Percentiles rank a stretch among this genome's conserved stretches.
Evolutionary conservation across 2,113 vertebrate species (phyloP).

Genomic region (Microcebus lehilahytsara): DNA sequence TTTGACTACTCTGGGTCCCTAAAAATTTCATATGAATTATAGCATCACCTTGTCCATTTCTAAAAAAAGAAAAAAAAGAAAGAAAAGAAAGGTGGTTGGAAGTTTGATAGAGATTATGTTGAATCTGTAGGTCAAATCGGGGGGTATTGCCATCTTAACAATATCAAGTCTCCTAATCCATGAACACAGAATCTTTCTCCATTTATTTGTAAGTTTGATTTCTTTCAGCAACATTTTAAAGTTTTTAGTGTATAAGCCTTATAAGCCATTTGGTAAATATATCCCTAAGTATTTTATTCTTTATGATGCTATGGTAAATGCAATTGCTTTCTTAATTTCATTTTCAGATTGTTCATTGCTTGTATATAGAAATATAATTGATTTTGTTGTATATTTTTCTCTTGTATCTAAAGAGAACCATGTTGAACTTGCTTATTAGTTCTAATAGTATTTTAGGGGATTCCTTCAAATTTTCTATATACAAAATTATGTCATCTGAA

Average conservation of each 20-base stretch:
- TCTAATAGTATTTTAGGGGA: not conserved
- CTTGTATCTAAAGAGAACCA: not conserved
- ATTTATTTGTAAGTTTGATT: not conserved
- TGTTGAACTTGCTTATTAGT: not conserved
- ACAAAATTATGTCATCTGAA: not conserved
- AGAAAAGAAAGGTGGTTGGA: not conserved
- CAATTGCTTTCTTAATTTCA: not conserved
- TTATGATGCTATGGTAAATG: not conserved
- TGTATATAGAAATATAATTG: not conserved
- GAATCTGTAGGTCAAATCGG: not conserved
- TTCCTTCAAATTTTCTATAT: not conserved
- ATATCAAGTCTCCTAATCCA: not conserved
- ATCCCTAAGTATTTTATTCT: not conserved
- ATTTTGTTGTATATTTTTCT: not conserved
- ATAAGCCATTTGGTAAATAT: not conserved
- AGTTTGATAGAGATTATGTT: not conserved
- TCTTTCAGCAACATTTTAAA: not conserved
- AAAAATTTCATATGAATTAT: not conserved
- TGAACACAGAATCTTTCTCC: not conserved
- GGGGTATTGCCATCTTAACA: not conserved
- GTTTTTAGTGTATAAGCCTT: not conserved
- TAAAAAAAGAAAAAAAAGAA: too few species aligned
- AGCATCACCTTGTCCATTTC: not conserved
- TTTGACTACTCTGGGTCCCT: not conserved
- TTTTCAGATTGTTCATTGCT: not conserved